Evolutionary conservation across 2,888 invertebrate genomes (phyloP).

Genomic region (Chymomyza amoena): DNA sequence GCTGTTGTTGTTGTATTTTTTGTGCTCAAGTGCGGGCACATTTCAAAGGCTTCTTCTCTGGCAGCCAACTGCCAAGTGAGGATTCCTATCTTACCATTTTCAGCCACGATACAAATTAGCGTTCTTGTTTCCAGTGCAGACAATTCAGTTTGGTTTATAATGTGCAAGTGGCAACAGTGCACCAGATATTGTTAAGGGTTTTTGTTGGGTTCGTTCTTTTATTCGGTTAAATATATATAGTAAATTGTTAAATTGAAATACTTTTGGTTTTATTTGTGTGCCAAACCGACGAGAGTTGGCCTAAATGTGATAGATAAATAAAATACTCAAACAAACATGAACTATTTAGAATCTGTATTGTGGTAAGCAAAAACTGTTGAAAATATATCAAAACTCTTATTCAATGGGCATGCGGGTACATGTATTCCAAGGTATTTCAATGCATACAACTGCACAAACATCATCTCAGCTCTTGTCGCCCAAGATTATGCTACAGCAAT

Average conservation of each 20-base stretch:
- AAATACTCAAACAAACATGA: slow-evolving; percentile 47
- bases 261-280: background rate
- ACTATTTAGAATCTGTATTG: slow-evolving; percentile 72
- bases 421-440: background rate
- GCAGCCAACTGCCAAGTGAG: slow-evolving; percentile 1
- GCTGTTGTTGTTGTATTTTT: slow-evolving; percentile 60
- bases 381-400: background rate
- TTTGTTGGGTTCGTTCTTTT: background rate
- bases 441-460: no score
- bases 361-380: slow-evolving; percentile 55
- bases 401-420: background rate
- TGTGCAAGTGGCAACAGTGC: slow-evolving; percentile 62
- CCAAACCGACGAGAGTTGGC: background rate
- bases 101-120: slow-evolving; percentile 43
- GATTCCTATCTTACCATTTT: slow-evolving; percentile 15
- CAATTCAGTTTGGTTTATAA: slow-evolving; percentile 61
- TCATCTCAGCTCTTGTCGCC: background rate
- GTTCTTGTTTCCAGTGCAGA: slow-evolving; percentile 18
- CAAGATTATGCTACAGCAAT: background rate
- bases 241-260: background rate
- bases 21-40: slow-evolving; percentile 21
- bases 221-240: background rate
- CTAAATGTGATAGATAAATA: background rate
- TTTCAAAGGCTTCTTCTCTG: slow-evolving; percentile 40
- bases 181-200: background rate